phyloP scores from a whole-genome alignment of 2,888 invertebrate genomes.

The Morpho achilles region DNA sequence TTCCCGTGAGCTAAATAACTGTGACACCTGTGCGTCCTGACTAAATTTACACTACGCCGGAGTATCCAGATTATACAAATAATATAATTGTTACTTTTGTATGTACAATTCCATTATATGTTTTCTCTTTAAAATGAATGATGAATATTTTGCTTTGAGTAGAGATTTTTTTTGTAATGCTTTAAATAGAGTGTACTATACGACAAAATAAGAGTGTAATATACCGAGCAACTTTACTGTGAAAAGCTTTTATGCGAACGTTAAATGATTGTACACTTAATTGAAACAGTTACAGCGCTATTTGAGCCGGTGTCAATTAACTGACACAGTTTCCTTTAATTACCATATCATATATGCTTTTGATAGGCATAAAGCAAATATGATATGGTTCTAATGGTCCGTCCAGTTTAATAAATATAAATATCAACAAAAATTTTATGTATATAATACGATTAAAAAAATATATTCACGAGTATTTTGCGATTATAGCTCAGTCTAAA shows the following conservation, averaged over 20 bases:
- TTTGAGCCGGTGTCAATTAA: conserved; percentile 11
- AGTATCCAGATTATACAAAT: too few relatives aligned
- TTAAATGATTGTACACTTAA: conserved; percentile 6
- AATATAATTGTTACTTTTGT: background rate
- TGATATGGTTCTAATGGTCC: background rate
- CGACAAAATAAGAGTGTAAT: too few relatives aligned
- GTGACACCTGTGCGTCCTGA: conserved; percentile 43
- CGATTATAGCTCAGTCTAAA: too few relatives aligned
- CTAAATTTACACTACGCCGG: conserved; percentile 9
- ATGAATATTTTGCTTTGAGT: too few relatives aligned
- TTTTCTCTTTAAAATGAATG: too few relatives aligned
- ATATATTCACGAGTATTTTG: too few relatives aligned
- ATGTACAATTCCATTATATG: background rate
- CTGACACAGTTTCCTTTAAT: conserved; percentile 7
- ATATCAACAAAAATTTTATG: too few relatives aligned
- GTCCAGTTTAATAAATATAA: too few relatives aligned
- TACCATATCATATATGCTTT: conserved; percentile 3
- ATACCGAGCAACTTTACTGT: background rate
- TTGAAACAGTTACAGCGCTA: conserved; percentile 14
- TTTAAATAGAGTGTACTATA: too few relatives aligned
- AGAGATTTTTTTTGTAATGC: too few relatives aligned
- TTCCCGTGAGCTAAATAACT: conserved; percentile 34
- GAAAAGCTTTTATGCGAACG: background rate
- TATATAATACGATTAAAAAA: too few relatives aligned
- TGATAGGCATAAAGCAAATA: background rate